Base-by-base conservation (phyloP, 2,113 vertebrate species). In the Nesoenas mayeri region DNA sequence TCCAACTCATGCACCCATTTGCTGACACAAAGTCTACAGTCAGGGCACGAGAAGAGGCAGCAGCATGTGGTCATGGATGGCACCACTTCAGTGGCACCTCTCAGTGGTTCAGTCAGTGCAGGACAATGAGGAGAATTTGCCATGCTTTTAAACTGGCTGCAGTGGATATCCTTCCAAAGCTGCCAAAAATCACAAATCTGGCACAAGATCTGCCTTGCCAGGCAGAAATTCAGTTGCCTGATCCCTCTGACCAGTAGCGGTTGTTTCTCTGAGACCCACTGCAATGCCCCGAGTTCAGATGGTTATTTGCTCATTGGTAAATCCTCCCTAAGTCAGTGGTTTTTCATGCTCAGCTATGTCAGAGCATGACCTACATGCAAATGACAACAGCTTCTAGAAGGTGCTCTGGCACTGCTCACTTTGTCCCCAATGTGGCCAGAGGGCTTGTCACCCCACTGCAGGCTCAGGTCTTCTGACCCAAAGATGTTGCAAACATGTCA, bases 391-490 rank as follows among this genome's bases (percentile, higher is more conserved):
- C 11, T 82, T 56, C 5, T 4, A 44, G 25, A 48, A 44, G 18
- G 12, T 36, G n/a, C 10, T 40, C 34, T 88, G 79, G 22, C 62
- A 64, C 29, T 3, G 4, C 32, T 57, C 20, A 3, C 18, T 72
- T 42, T 28, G 51, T 25, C 32, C 21, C 25, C n/a, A 47, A 38
- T 0, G 0, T 4, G 17, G 24, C 20, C 9, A 10, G 36, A 11
- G 50, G 13, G 10, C 5, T 29, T 54, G 25, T 25, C 36, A 71
- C 22, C 4, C 15, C 24, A 7, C 31, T 44, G 26, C 54, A 74
- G 34, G 15, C 26, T 38, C 69, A 44, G 42, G 40, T 3, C 20
- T 91, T 53, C 62, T 54, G 61, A 57, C 8, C 38, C 24, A 72
- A 75, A 82, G 26, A 4, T 12, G 8, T 12, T 44, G 19, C 25